Evolutionary conservation across 2,113 vertebrate species (phyloP).

Genomic region (Macrotis lagotis): DNA sequence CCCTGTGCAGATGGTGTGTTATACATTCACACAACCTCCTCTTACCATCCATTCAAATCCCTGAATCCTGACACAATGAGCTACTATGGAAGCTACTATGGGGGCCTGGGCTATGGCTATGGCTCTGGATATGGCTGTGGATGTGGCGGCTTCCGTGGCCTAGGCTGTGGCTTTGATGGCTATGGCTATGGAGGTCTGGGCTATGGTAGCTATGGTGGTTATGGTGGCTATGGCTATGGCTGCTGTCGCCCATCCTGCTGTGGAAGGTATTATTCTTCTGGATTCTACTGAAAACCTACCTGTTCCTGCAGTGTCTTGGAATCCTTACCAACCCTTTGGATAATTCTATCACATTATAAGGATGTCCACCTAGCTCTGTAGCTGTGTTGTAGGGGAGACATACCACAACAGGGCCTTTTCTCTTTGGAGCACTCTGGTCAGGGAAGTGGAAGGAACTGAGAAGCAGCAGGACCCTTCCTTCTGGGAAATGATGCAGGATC

Average conservation of each 20-base stretch:
- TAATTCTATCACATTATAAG: neutral
- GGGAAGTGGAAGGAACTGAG: neutral
- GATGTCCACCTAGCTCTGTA: neutral
- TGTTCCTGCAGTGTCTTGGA: neutral
- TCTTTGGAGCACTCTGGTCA: neutral
- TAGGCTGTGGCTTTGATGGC: neutral
- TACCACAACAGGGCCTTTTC: neutral
- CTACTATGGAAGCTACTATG: neutral
- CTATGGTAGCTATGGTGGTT: neutral
- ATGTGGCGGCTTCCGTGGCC: neutral
- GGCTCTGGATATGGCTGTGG: neutral
- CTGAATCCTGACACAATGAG: neutral
- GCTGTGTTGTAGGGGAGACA: neutral
- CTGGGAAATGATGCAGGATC: neutral
- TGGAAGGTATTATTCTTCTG: neutral
- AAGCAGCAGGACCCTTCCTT: neutral
- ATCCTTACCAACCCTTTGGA: neutral
- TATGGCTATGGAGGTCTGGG: neutral
- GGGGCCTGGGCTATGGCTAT: neutral
- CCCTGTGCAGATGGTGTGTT: neutral
- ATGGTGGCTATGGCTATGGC: neutral
- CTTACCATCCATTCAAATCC: neutral
- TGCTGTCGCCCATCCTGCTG: neutral
- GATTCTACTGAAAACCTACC: slow-evolving; percentile 23
- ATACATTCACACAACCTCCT: neutral